Base-by-base conservation (phyloP, 2,888 invertebrate species). In the Empis stercorea region DNA sequence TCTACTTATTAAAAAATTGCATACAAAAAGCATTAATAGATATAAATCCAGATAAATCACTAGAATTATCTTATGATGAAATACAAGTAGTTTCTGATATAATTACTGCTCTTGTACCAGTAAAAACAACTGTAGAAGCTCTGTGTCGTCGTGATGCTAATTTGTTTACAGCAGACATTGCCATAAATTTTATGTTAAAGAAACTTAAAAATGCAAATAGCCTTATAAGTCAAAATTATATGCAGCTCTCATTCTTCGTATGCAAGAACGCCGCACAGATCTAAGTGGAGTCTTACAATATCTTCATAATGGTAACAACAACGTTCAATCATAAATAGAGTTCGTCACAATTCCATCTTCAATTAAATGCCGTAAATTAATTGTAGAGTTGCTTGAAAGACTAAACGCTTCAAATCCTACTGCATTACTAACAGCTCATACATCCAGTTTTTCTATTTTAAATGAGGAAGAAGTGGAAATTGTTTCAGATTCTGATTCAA, bases 391-490 rank as follows among this genome's bases (percentile, higher is more conserved):
- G 11, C 39, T 45, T 16, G 17, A 45, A 39, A 40, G 45, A 14
- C 32, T 45, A 40, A 10, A 39, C 14, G 32, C 16, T 39, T 32
- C 45, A 16, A 45, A 45, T 39, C 32, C 45, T 6, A 32, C 45
- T 39, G 20, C 32, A 39, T 30, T 30, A 45, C 30, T 38, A 39
- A 39, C 45, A 39, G 16, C 45, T 32, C 32, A 39, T 39, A 17
- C 32, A 20, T 30, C 45, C 38, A 32, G 13, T 32, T 32, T 30
- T 45, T 27, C 37, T 30, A 11, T 30, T 17, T 40, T 14, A 39
- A 30, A 39, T 36, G 39, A 45, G 45, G 39, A 9, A 30, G 30
- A 32, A 40, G 20, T 17, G 32, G 39, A 39, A 45, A 45, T 45
- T 39, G 32, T 38, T 30, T 16, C 38, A 15, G 16, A 38, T 38